Conservation (phyloP, 2,888 invertebrate genomes). For the Melieria omissa region DNA sequence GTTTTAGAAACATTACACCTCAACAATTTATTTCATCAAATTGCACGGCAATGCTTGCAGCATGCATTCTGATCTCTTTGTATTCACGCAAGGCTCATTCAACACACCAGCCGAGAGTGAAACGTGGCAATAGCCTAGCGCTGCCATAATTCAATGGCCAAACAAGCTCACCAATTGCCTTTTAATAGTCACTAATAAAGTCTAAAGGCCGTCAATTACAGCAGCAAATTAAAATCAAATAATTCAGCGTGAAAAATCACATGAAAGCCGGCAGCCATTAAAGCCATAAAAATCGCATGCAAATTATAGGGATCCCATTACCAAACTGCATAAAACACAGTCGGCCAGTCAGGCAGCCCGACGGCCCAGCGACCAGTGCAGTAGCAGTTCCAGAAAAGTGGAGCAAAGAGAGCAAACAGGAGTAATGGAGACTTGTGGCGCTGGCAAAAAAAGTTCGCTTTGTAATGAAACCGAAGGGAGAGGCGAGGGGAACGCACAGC, state of each 20-base stretch:
- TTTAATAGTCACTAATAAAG: slow-evolving; percentile 44
- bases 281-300: slow-evolving; percentile 60
- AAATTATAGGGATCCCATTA: slow-evolving; percentile 61
- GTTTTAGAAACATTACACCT: no score
- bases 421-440: no score
- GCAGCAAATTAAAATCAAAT: slow-evolving; percentile 65
- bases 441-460: no score
- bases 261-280: slow-evolving; percentile 46
- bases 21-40: no score
- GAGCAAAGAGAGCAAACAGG: background rate
- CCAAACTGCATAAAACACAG: slow-evolving; percentile 24
- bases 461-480: no score
- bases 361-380: background rate
- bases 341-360: no score
- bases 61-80: no score
- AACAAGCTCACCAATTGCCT: slow-evolving; percentile 30
- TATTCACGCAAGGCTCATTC: no score
- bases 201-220: slow-evolving; percentile 48
- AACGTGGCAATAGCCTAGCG: background rate
- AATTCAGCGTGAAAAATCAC: slow-evolving; percentile 58
- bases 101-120: no score
- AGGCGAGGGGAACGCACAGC: no score
- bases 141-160: slow-evolving; percentile 24
- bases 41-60: no score
- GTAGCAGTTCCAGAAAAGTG: background rate